Base-by-base conservation (phyloP, 2,888 invertebrate genomes). In the Coelopa pilipes region DNA sequence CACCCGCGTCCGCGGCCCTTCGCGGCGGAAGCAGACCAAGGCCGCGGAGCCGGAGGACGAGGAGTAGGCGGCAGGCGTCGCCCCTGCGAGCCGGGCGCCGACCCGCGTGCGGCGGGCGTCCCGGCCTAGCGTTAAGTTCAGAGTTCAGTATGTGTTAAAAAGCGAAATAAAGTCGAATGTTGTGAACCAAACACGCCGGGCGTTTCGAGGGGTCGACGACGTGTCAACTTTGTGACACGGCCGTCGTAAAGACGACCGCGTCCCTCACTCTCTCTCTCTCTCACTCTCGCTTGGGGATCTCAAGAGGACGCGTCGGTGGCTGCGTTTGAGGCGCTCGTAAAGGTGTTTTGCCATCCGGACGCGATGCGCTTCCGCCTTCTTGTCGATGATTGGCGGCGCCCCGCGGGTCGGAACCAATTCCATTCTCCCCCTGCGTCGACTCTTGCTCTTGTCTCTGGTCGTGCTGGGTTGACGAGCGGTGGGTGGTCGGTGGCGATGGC, bases 1-100 rank as follows among this genome's bases (percentile, higher is more conserved):
- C 82, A 90, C 91, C 7, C 92, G 91, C 81, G 89, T 80, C 81
- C 87, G 87, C 59, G 89, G 88, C 59, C 81, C 88, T 59, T 84
- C 85, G 68, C 81, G 84, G 67, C 86, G 85, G 68, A 83, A 83
- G 74, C 80, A 80, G 13, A 74, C 82, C 17, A 85, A 82, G 78
- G 82, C 81, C 19, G 75, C 78, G 10, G 68, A 47, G 45, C 63
- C 21, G 55, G 47, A 68, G 19, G 19, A 68, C 2, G 72, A 69
- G 47, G 72, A 74, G 72, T 17, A 69, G 53, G 68, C 57, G 17
- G 45, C 15, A 47, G n/a, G 46, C 47, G 49, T 15, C 9, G 50
- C 34, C 15, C 45, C 46, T 53, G 46, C 24, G 24, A 34, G 60
- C 53, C 53, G 53, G 15, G 11, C 60, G 24, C 34, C 34, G 34